These are phyloP conservation scores for Apodemus speciosus DNA, from an alignment of 2,113 vertebrate species.

Conservation along the genomic window DNA sequence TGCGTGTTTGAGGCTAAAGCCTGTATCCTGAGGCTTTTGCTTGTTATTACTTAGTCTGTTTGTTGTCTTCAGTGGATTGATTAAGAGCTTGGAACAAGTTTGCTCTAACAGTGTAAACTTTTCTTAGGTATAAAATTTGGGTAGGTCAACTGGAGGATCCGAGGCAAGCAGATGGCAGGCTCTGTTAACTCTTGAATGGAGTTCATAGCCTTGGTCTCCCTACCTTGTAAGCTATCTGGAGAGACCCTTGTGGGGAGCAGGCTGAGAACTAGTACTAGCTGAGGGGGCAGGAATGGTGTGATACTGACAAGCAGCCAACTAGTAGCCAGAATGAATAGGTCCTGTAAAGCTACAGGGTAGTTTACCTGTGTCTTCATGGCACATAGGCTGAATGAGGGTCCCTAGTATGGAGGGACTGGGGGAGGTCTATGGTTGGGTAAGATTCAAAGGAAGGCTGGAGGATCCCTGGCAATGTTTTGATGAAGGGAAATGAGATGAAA, in stretches of 20 bases:
- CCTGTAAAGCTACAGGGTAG: not conserved
- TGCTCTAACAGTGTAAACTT: not conserved
- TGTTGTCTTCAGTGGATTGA: not conserved
- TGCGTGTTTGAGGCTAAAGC: not conserved
- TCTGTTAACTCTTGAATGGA: not conserved
- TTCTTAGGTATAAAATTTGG: not conserved
- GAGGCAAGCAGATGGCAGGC: not conserved
- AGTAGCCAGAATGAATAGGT: not conserved
- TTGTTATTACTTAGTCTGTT: not conserved
- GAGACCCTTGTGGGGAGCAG: not conserved
- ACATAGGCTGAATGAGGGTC: no score
- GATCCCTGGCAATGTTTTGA: not conserved
- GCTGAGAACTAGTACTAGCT: not conserved
- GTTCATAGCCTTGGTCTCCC: not conserved
- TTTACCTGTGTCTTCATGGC: not conserved
- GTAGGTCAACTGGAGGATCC: not conserved
- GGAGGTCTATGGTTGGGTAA: not conserved
- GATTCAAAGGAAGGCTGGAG: not conserved
- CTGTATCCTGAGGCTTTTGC: not conserved
- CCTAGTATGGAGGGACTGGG: not conserved
- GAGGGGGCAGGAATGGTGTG: not conserved
- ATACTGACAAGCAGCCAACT: not conserved
- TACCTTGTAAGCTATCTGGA: not conserved
- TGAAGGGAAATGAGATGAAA: conserved; percentile 23
- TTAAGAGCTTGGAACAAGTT: not conserved